Conservation (phyloP, 2,113 vertebrate genomes). For the Rynchops niger region DNA sequence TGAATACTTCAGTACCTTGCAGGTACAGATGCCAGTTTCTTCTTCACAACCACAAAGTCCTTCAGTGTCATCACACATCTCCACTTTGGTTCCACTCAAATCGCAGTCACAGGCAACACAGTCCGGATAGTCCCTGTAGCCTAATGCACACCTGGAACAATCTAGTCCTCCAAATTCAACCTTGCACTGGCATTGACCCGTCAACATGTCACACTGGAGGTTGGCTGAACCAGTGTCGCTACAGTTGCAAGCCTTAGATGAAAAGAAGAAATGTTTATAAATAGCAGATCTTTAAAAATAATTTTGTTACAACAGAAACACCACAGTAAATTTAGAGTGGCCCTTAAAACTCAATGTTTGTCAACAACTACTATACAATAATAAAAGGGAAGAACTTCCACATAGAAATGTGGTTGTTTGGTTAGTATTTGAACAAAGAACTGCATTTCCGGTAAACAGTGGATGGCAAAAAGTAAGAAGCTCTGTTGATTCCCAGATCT, state of each 20-base stretch:
- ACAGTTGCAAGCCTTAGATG: slow-evolving; percentile 84
- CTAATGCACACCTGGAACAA: slow-evolving; percentile 83
- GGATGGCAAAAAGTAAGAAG: neutral
- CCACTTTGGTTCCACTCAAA: slow-evolving; percentile 74
- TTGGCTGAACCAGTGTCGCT: slow-evolving; percentile 73
- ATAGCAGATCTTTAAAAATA: neutral
- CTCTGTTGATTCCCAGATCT: neutral
- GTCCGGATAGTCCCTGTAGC: slow-evolving; percentile 84
- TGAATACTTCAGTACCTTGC: slow-evolving; percentile 82
- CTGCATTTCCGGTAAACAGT: neutral
- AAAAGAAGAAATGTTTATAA: neutral
- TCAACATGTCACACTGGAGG: slow-evolving; percentile 77
- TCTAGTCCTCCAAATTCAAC: slow-evolving; percentile 74
- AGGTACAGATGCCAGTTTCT: slow-evolving; percentile 79
- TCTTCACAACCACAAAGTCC: slow-evolving; percentile 82
- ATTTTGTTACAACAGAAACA: neutral
- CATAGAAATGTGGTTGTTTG: neutral
- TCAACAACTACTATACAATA: neutral
- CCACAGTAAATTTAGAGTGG: neutral
- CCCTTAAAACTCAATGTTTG: neutral
- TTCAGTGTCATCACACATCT: slow-evolving; percentile 74
- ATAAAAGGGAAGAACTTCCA: neutral
- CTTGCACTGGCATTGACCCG: slow-evolving; percentile 83
- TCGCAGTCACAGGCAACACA: slow-evolving; percentile 88
- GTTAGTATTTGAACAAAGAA: neutral